Base-by-base conservation (phyloP, 2,888 invertebrate genomes). In the Diloba caeruleocephala region DNA sequence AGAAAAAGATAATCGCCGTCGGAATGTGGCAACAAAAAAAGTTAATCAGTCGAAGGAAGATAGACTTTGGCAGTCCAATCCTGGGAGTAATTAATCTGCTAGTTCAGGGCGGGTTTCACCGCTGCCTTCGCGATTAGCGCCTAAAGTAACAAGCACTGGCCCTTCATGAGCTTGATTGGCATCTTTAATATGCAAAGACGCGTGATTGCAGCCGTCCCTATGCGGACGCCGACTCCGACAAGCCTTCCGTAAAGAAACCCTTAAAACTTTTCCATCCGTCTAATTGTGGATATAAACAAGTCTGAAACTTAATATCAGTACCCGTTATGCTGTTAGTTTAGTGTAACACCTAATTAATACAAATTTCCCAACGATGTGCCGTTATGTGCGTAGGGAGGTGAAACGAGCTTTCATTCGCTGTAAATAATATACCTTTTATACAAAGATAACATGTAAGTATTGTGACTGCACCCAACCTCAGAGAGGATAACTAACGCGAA, bases 151-250 rank as follows among this genome's bases (percentile, higher is more conserved):
- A 79, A 84, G 73, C 68, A 68, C 64, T 69, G 69, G 71, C 70
- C 62, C 75, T 69, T 76, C 67, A 57, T 53, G 46, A 78, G 66
- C 67, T 64, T 84, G 83, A 88, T 88, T 87, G 78, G 82, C 82
- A 79, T 78, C 71, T 83, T 84, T 84, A 79, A 84, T 82, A 88
- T 87, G 85, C 84, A 85, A 83, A 84, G 62, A 62, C 45, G 59
- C 67, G 59, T 61, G 53, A 50, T 61, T 58, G 38, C 34, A 49
- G n/a, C 39, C 37, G 28, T 45, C 0, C 17, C 17, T 25, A 10
- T 23, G 2, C 6, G 23, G 19, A 10, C 10, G 19, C 1, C 10
- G 29, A 37, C 26, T 31, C 28, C 2, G n/a, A n/a, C 19, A 21
- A 21, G 19, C 28, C 32, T 45, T 41, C 15, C 6, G 9, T 62